Evolutionary conservation across 2,113 vertebrate genomes (phyloP), one percentile per base, ranked within the genome.

Genomic region (Illadopsis cleaveri): DNA sequence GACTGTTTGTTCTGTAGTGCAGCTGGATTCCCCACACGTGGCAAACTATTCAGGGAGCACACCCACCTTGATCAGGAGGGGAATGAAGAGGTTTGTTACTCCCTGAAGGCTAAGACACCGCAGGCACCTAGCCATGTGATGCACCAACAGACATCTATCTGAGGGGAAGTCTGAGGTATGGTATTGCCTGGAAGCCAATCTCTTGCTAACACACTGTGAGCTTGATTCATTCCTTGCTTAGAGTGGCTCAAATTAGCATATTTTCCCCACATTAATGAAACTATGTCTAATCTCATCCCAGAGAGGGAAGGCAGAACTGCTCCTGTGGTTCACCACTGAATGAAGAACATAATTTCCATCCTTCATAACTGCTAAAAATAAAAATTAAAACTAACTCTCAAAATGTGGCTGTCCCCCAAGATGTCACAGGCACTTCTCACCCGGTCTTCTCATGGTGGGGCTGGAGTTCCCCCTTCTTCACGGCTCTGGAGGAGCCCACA

Each of bases 401-500:
- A 81, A 56, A 40, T 37, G n/a, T 83, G 44, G 51, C 47, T 94
- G 47, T n/a, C 95, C 50, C 73, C 35, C 75, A 93, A 54, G 85
- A 80, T 12, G 58, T 85, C 82, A 92, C 40, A 93, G 68, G 72
- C 64, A 95, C 85, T 95, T 95, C 96, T 96, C 96, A 96, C 94
- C 93, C 85, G 4, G 61, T 94, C 93, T 96, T 90, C 90, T 90
- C 69, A 64, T 88, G 94, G 57, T 90, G 80, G 83, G 94, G 76
- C 88, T 90, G 90, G 24, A 82, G 90, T 17, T 96, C 31, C 86
- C 95, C 96, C 42, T 94, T 89, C 95, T 94, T 93, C 90, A 0
- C 0, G 47, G 95, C 87, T 97, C 94, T 91, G 85, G 66, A 91
- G 68, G 93, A 96, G 90, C 94, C 90, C 73, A 77, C 90, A 96